These are phyloP conservation scores for Ophiodon elongatus DNA, from an alignment of 2,113 vertebrate genomes.

Conservation along the genomic window DNA sequence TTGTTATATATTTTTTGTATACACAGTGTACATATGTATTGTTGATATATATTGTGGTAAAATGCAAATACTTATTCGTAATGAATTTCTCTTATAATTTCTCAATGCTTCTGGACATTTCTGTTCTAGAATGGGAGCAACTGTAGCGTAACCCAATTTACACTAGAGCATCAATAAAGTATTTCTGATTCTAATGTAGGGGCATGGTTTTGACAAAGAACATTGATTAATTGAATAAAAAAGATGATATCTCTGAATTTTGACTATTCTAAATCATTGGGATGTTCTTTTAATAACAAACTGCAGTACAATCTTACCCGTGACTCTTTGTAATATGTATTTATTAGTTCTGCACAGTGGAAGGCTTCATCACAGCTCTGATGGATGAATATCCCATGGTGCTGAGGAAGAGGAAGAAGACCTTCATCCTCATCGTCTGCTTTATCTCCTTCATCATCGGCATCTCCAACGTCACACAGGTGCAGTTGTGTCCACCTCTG, in stretches of 20 bases:
- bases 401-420: conserved; percentile 90
- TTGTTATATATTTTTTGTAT: neutral
- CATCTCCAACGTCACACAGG: conserved; percentile 94
- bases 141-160: neutral
- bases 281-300: neutral
- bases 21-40: neutral
- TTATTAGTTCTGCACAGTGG: conserved; percentile 92
- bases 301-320: neutral
- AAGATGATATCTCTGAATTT: neutral
- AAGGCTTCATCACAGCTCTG: conserved; percentile 93
- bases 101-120: neutral
- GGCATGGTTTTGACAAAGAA: neutral
- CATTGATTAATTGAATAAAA: neutral
- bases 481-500: neutral
- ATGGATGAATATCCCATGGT: conserved; percentile 90
- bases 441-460: conserved; percentile 90
- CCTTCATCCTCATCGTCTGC: conserved; percentile 90
- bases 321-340: neutral
- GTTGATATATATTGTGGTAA: too few species aligned
- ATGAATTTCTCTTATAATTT: too few species aligned
- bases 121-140: neutral
- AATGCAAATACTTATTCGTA: too few species aligned
- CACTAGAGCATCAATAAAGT: neutral
- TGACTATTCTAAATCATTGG: neutral
- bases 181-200: neutral